Evolutionary conservation across 1,140 invertebrate species (phyloP).

Genomic region (Hyphantria cunea): DNA sequence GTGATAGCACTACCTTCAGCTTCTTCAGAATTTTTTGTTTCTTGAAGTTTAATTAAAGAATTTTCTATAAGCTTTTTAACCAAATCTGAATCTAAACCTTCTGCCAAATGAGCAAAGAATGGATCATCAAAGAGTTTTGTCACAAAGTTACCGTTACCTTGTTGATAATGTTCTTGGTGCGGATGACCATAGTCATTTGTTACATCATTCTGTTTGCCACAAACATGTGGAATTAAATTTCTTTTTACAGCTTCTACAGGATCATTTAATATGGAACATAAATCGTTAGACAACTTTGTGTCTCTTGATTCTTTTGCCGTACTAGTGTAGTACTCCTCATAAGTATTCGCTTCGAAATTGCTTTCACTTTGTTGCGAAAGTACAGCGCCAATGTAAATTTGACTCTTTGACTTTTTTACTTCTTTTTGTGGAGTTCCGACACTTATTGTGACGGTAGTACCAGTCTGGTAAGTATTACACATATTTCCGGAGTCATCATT

Average conservation of each 20-base stretch:
- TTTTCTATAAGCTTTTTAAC: slow-evolving; percentile 85
- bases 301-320: slow-evolving; percentile 40
- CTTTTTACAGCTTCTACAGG: slow-evolving; percentile 87
- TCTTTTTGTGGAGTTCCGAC: slow-evolving; percentile 70
- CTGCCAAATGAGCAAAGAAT: slow-evolving; percentile 83
- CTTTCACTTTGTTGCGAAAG: slow-evolving; percentile 52
- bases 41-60: slow-evolving; percentile 83
- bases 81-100: slow-evolving; percentile 82
- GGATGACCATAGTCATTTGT: slow-evolving; percentile 33
- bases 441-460: slow-evolving; percentile 83
- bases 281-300: slow-evolving; percentile 57
- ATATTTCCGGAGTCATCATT: slow-evolving; percentile 78
- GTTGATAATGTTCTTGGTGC: slow-evolving; percentile 38
- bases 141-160: slow-evolving; percentile 75
- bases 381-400: slow-evolving; percentile 77
- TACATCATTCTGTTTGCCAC: slow-evolving; percentile 80
- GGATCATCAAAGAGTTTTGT: slow-evolving; percentile 84
- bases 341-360: slow-evolving; percentile 61
- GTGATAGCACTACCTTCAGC: slow-evolving; percentile 83
- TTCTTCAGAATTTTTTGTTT: slow-evolving; percentile 79
- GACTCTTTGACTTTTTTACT: slow-evolving; percentile 72
- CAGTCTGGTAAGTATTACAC: slow-evolving; percentile 72
- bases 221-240: slow-evolving; percentile 88
- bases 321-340: slow-evolving; percentile 69
- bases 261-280: slow-evolving; percentile 83